Percentiles rank a stretch among this genome's conserved stretches.
phyloP scores from a whole-genome alignment of 2,888 invertebrate species.

The Priocnemis perturbator region DNA sequence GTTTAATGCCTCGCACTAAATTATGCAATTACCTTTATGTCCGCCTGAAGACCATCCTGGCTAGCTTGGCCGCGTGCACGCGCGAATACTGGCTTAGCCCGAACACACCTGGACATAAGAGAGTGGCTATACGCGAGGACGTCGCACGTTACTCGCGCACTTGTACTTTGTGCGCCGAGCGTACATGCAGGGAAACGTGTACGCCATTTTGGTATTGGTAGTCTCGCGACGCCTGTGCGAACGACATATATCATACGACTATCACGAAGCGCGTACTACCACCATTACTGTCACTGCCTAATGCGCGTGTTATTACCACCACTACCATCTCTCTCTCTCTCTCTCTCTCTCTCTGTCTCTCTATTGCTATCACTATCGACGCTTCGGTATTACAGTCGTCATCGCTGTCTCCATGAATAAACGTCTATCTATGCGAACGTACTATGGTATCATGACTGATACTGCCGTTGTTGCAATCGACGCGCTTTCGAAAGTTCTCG shows the following conservation, averaged over 20 bases:
- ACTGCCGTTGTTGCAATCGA: too few species aligned
- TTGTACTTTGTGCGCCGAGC: constrained; percentile 1
- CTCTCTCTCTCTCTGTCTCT: too few species aligned
- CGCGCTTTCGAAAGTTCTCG: too few species aligned
- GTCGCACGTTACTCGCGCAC: constrained; percentile 5
- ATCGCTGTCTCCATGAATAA: too few species aligned
- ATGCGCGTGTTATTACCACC: neutral
- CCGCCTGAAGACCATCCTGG: constrained; percentile 51
- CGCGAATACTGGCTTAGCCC: constrained; percentile 2
- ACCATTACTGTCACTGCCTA: constrained; percentile 13
- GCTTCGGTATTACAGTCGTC: too few species aligned
- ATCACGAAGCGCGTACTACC: constrained; percentile 42
- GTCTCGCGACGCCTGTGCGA: constrained; percentile 35
- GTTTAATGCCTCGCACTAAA: constrained; percentile 67
- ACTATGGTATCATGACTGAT: too few species aligned
- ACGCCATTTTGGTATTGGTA: constrained; percentile 16
- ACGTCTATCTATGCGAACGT: too few species aligned
- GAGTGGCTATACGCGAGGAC: neutral
- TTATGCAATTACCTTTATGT: constrained; percentile 69
- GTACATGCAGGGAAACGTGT: neutral
- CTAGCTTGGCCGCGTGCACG: constrained; percentile 24
- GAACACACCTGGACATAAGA: neutral
- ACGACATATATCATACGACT: constrained; percentile 47
- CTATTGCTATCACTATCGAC: too few species aligned
- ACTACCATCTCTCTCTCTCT: constrained; percentile 6